These are phyloP conservation scores for Cyanocitta stelleri DNA, from an alignment of 2,113 vertebrate genomes.

Conservation along the genomic window DNA sequence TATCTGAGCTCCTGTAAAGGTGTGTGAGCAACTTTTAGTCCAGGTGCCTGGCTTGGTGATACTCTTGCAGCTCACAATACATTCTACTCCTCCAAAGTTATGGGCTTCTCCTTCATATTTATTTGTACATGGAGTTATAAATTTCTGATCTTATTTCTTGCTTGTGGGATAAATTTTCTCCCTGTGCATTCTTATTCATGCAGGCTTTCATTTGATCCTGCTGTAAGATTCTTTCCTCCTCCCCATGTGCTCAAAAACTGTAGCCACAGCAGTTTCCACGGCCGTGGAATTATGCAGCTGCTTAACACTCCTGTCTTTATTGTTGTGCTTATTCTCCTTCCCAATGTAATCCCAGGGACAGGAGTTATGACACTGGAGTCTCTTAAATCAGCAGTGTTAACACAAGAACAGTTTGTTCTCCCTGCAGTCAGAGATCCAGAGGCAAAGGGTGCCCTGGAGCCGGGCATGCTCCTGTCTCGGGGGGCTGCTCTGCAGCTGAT, in stretches of 20 bases:
- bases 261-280: neutral
- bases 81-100: neutral
- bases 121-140: neutral
- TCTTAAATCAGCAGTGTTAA: constrained; percentile 1
- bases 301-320: neutral
- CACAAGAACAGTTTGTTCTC: neutral
- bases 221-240: neutral
- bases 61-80: neutral
- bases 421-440: neutral
- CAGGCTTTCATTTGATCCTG: neutral
- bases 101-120: neutral
- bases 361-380: neutral
- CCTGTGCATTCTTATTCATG: neutral
- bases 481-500: neutral
- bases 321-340: neutral
- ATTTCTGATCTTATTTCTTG: neutral
- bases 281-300: constrained; percentile 9
- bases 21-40: neutral
- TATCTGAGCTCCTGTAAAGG: neutral
- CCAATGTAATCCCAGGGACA: neutral
- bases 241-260: neutral
- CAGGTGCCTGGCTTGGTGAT: neutral
- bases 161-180: neutral
- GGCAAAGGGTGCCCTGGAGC: neutral
- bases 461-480: neutral